Evolutionary conservation across 2,113 vertebrate species (phyloP).

Genomic region (Scopus umbretta): DNA sequence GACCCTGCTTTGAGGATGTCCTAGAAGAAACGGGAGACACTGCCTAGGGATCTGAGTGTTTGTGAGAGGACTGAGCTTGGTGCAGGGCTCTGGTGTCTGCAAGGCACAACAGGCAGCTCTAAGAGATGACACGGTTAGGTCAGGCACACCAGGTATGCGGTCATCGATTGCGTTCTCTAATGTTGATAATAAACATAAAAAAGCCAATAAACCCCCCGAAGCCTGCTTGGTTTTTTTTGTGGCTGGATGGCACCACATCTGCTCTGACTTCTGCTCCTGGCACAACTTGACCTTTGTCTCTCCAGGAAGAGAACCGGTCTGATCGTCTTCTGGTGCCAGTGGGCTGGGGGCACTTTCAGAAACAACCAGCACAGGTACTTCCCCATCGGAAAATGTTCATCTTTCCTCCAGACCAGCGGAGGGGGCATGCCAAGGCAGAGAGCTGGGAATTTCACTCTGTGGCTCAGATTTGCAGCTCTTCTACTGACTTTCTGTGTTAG

Average conservation of each 20-base stretch:
- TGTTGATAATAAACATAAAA: too few species aligned
- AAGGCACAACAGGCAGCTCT: neutral
- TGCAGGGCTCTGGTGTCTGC: neutral
- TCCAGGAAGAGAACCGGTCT: neutral
- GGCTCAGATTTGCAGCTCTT: neutral
- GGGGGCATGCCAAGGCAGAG: neutral
- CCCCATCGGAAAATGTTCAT: fast-evolving
- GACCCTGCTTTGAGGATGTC: neutral
- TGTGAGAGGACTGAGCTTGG: neutral
- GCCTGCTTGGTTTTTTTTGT: too few species aligned
- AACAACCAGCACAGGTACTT: neutral
- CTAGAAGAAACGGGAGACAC: neutral
- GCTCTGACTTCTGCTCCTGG: neutral
- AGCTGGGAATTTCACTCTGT: neutral
- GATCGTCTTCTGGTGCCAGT: neutral
- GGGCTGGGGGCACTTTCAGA: fast-evolving
- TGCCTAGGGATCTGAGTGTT: neutral
- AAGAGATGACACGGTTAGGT: neutral
- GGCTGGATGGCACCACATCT: fast-evolving
- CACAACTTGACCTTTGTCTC: neutral
- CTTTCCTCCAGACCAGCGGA: neutral
- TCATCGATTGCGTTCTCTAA: fast-evolving
- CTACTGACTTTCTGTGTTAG: neutral
- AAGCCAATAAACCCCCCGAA: too few species aligned
- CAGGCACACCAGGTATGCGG: neutral